Base-by-base conservation (phyloP, 2,797 vertebrate species). In the Pteropus rufus region DNA sequence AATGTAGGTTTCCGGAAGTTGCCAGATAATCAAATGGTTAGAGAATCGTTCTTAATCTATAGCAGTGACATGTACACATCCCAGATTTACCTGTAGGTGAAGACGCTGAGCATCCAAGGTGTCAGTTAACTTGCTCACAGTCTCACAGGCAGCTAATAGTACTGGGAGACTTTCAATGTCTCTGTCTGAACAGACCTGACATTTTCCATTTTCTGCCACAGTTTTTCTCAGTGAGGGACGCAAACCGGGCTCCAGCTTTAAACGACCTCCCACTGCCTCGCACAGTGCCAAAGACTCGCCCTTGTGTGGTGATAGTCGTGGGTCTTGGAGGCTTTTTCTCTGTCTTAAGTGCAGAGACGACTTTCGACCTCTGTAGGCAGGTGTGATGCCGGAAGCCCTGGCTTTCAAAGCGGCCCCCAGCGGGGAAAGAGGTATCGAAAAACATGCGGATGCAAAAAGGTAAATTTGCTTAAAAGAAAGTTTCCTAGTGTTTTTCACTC, bases 1-100 rank as follows among this genome's bases (percentile, higher is more conserved):
- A 69, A 84, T 34, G 41, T 31, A 69, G 31, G 70, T 39, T 54
- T 77, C 89, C 29, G 58, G 6, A 77, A 56, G 67, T 46, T 85
- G 24, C 39, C 44, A 10, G 46, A 64, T 10, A 14, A 76, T 58
- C 39, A 64, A 0, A 60, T 60, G 54, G 54, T 56, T 29, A 69
- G 44, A 64, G 23, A 39, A 36, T 31, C 26, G 7, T 26, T 84
- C 75, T 34, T 23, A 56, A 41, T 81, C 7, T 46, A 0, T 65
- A 31, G 24, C 29, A 81, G 19, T 73, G 75, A 24, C 7, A 19
- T 7, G 7, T 26, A 19, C 12, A 21, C 26, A 12, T 21, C 14
- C 70, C 36, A 29, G 19, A 26, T 39, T 60, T 54, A 36, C 49
- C 41, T 54, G 23, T 8, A 26, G n/a, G 7, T 69, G 46, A 31